Evolutionary conservation across 2,113 vertebrate genomes (phyloP), one percentile per base, ranked within the genome.

Genomic region (Junco hyemalis): DNA sequence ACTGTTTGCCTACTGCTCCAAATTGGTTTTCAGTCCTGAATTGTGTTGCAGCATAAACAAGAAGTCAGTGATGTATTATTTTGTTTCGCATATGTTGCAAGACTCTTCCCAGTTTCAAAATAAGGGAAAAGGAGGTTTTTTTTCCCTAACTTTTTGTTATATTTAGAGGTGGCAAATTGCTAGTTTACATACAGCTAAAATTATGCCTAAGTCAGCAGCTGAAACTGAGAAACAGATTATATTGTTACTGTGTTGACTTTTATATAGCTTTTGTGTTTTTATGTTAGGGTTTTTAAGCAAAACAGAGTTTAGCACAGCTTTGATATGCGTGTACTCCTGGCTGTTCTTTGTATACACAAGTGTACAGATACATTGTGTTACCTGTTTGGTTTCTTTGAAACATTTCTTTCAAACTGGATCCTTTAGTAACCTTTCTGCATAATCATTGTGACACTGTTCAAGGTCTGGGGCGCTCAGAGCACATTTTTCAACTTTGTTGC

Each of bases 401-500:
- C 0, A 0, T 63, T 70, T 79, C 48, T 85, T 84, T 84, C 28
- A 28, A 54, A 38, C 65, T 42, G 8, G 2, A 29, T 72, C 36
- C 92, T 76, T 21, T 31, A 6, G 12, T 69, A 14, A 35, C 2
- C 3, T 35, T 6, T 73, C 5, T 35, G 23, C 53, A 26, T 57
- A 31, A 63, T 40, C 9, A 24, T 1, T 80, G 13, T 2, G 1
- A 9, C 24, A 33, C 5, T 44, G 8, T 63, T 3, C 2, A 70
- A 66, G 26, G 20, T 57, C 25, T 85, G 14, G 7, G 28, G 36
- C 35, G 12, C 81, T 87, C n/a, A 57, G 1, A 2, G 10, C 28
- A 54, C 8, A 7, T 65, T 93, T 88, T 38, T 79, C 21, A 65
- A 6, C 48, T 87, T 74, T 56, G 36, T 85, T 91, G 12, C 31